Percentiles rank a stretch among this genome's conserved stretches.
Evolutionary conservation across 2,888 invertebrate species (phyloP).

Genomic region (Trichogramma dendrolimi): DNA sequence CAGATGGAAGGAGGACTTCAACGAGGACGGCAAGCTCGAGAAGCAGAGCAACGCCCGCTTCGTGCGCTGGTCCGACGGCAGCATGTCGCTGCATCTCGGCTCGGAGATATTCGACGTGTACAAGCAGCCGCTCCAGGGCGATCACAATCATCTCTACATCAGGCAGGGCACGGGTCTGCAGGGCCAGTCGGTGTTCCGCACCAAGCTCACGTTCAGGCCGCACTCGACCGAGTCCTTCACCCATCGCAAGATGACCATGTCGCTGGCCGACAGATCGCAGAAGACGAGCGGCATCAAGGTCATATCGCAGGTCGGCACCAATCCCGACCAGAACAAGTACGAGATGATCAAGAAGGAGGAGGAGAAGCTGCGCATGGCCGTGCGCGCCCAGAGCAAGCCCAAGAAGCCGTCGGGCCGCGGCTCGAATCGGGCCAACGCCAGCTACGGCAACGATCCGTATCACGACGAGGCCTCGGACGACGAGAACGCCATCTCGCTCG

Average conservation of each 20-base stretch:
- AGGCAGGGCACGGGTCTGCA: constrained; percentile 97
- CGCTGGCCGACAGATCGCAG: constrained; percentile 89
- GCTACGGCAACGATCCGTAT: constrained; percentile 53
- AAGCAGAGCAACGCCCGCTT: constrained; percentile 93
- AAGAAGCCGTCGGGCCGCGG: constrained; percentile 54
- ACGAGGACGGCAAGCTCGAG: constrained; percentile 75
- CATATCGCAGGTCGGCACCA: constrained; percentile 85
- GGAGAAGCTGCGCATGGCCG: constrained; percentile 85
- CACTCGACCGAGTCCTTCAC: constrained; percentile 99
- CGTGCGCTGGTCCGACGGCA: constrained; percentile 97
- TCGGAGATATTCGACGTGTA: constrained; percentile 98
- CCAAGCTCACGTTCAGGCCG: constrained; percentile 94
- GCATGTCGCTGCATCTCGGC: constrained; percentile 93
- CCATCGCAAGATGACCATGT: constrained; percentile 97
- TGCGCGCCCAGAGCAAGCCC: constrained; percentile 67
- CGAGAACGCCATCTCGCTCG: constrained; percentile 85
- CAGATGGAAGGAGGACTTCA: constrained; percentile 79
- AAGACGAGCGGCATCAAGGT: constrained; percentile 95
- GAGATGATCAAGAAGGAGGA: constrained; percentile 97
- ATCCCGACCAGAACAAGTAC: constrained; percentile 89
- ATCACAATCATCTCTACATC: constrained; percentile 96
- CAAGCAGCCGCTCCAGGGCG: constrained; percentile 87
- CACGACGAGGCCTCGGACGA: constrained; percentile 89
- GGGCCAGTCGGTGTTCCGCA: constrained; percentile 94
- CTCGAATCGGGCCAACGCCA: constrained; percentile 50